A percentile compares a stretch with the other conserved stretches of the same genome.
phyloP scores from a whole-genome alignment of 2,113 vertebrate genomes.

The Anser brachyrhynchus region DNA sequence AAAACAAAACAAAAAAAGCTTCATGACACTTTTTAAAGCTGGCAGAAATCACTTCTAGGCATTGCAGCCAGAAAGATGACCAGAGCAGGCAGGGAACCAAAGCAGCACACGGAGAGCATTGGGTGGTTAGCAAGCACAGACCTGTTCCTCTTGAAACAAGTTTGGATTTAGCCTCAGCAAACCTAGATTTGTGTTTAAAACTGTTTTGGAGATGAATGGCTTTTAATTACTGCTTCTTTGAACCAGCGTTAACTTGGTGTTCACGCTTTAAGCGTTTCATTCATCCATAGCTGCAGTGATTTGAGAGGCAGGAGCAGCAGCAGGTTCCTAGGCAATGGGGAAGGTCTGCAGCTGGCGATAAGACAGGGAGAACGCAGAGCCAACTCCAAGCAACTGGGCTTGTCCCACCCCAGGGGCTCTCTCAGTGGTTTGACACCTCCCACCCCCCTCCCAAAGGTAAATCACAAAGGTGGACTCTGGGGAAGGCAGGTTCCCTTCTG shows the following conservation, averaged over 20 bases:
- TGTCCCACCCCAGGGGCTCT: no score
- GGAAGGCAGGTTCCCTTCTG: neutral
- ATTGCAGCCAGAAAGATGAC: neutral
- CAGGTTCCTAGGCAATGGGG: accelerated
- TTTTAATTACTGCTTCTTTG: neutral
- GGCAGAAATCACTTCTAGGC: neutral
- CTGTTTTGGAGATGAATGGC: neutral
- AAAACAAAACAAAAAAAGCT: neutral
- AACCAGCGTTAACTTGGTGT: neutral
- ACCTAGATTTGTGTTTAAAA: neutral
- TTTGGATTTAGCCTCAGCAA: neutral
- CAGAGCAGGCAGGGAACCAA: neutral
- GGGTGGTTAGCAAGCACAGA: neutral
- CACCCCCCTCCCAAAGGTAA: neutral
- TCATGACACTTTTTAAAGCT: neutral
- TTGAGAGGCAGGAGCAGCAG: neutral
- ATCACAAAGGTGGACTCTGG: neutral
- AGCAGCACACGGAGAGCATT: neutral
- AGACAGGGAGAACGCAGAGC: accelerated
- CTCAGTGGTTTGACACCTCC: neutral
- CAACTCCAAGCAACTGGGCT: neutral
- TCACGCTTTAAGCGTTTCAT: neutral
- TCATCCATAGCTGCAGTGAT: neutral
- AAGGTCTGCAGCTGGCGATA: accelerated
- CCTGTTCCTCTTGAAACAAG: neutral